Base-by-base conservation (phyloP, 2,797 vertebrate species). In the Enteromius treurensis region DNA sequence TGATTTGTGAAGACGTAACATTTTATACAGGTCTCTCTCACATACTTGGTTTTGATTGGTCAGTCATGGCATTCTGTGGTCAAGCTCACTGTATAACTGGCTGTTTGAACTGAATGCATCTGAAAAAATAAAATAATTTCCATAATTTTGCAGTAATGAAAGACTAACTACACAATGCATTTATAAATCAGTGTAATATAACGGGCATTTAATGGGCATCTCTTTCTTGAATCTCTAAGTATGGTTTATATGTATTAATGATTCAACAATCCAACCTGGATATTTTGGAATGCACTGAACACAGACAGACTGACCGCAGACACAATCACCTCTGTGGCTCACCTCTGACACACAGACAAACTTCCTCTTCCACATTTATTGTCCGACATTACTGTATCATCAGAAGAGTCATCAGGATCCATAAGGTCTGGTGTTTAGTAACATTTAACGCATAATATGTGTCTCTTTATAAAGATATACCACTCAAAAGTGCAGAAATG, bases 241-340 rank as follows among this genome's bases (percentile, higher is more conserved):
- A 42, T 29, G 14, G 14, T 3, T 9, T 37, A 15, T 6, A 11
- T 0, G 0, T 5, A 29, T 76, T 14, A 47, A 64, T 49, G 42
- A 64, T 34, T 47, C 49, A 49, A 47, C 26, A 34, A 71, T 42
- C 3, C 15, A 42, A 1, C 55, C 7, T 77, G 60, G 47, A 76
- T 76, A 55, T 40, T 82, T 32, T 55, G n/a, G 26, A 34, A 40
- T 76, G 47, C 23, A 55, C 71, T 58, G 8, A 68, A 75, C 3
- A 21, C 29, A 77, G 81, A 69, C 81, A 77, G 19, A 77, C 73
- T 21, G 73, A 77, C 64, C 37, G 64, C 81, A 83, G 74, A 83
- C 74, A 77, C 0, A 15, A 77, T 69, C 81, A 82, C 81, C 81
- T 82, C 77, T 58, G 37, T 80, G 67, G 5, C 67, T 80, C 79